phyloP scores from a whole-genome alignment of 2,888 invertebrate genomes.

The Liodrosophila aerea region DNA sequence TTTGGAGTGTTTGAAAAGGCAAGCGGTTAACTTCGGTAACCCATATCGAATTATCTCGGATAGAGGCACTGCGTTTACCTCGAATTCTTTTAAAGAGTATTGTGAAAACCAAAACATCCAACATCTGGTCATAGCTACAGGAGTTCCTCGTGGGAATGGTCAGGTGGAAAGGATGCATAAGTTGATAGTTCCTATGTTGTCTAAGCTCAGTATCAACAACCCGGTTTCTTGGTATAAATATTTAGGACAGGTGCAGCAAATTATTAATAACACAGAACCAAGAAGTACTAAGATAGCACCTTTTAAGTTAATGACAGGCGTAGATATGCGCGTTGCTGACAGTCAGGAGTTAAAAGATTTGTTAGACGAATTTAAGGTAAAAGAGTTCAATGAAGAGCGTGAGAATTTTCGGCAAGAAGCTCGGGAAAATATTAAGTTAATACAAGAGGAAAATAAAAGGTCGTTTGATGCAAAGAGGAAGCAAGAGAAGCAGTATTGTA shows the following conservation, averaged over 20 bases:
- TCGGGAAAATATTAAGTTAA: neutral
- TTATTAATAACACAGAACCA: constrained; percentile 13
- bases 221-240: constrained; percentile 6
- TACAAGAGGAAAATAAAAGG: neutral
- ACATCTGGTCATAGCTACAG: too few relatives aligned
- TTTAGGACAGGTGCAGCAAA: constrained; percentile 9
- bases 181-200: too few relatives aligned
- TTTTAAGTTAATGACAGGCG: neutral
- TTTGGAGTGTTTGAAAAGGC: neutral
- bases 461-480: too few relatives aligned
- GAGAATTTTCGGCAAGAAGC: neutral
- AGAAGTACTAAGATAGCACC: constrained; percentile 8
- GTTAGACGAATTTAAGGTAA: neutral
- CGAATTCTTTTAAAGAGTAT: neutral
- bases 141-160: neutral
- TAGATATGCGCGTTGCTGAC: neutral
- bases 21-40: too few relatives aligned
- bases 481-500: neutral
- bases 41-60: too few relatives aligned
- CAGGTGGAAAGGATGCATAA: constrained; percentile 9
- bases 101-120: neutral
- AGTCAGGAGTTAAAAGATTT: neutral
- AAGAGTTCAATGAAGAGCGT: neutral
- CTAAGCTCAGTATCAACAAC: too few relatives aligned
- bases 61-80: too few relatives aligned